Evolutionary conservation across 2,888 invertebrate species (phyloP).

Genomic region (Argyresthia albistria): DNA sequence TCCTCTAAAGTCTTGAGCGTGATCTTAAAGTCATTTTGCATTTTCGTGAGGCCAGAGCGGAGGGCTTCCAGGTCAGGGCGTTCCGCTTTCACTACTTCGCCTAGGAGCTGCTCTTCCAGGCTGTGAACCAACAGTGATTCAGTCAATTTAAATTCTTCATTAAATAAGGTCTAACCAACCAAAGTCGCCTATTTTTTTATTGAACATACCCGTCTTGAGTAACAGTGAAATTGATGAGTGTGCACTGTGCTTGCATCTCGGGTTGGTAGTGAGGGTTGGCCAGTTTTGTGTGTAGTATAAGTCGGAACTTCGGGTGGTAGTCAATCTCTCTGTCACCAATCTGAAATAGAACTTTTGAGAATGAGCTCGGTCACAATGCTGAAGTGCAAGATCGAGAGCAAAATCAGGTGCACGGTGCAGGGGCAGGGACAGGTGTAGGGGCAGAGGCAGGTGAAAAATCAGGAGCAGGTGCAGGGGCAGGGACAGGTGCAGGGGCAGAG

Average conservation of each 20-base stretch:
- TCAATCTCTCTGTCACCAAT: constrained; percentile 96
- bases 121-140: constrained; percentile 25
- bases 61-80: constrained; percentile 90
- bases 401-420: too few relatives aligned
- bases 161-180: not conserved
- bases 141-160: not conserved
- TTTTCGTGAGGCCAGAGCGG: constrained; percentile 87
- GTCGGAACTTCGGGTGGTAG: constrained; percentile 84
- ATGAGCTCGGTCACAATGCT: too few relatives aligned
- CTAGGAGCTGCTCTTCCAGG: constrained; percentile 92
- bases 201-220: constrained; percentile 82
- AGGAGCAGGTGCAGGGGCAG: too few relatives aligned
- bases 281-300: constrained; percentile 93
- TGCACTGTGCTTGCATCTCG: constrained; percentile 97
- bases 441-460: too few relatives aligned
- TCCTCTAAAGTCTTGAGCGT: constrained; percentile 93
- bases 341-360: constrained; percentile 59
- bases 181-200: too few relatives aligned
- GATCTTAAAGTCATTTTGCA: constrained; percentile 96
- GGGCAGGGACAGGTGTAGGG: too few relatives aligned
- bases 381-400: too few relatives aligned
- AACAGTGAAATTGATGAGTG: constrained; percentile 95
- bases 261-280: constrained; percentile 98
- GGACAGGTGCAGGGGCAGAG: too few relatives aligned
- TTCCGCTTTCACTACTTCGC: constrained; percentile 94